Conservation (phyloP, 2,113 vertebrate genomes). For the Agapornis roseicollis region DNA sequence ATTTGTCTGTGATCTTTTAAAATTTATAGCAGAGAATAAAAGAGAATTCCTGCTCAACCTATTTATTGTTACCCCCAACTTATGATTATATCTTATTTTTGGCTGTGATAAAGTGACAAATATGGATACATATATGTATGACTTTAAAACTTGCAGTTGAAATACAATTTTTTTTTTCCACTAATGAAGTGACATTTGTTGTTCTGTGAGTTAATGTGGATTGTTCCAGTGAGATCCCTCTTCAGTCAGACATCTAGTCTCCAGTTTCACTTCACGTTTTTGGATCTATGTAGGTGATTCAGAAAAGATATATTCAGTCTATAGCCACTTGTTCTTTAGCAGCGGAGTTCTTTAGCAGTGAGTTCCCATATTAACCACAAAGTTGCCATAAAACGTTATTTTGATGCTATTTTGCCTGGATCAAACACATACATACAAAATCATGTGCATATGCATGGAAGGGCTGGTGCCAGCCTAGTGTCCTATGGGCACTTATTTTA, state of each 20-base stretch:
- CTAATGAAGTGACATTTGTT: not conserved
- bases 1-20: slow-evolving; percentile 33
- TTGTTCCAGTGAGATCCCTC: not conserved
- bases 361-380: not conserved
- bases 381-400: not conserved
- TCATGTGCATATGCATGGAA: not conserved
- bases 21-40: slow-evolving; percentile 35
- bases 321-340: not conserved
- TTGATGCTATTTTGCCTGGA: not conserved
- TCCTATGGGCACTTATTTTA: not conserved
- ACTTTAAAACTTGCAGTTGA: not conserved
- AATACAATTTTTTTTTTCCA: not conserved
- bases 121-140: not conserved
- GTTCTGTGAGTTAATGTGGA: not conserved
- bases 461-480: fast-evolving
- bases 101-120: not conserved
- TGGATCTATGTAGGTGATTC: not conserved
- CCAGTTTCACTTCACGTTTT: not conserved
- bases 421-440: not conserved
- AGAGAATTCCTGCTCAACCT: not conserved
- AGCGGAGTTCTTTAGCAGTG: not conserved
- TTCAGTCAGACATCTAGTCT: not conserved
- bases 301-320: not conserved
- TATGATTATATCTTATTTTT: not conserved
- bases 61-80: not conserved